Conservation (phyloP, 2,888 invertebrate species). For the Orthosia incerta region DNA sequence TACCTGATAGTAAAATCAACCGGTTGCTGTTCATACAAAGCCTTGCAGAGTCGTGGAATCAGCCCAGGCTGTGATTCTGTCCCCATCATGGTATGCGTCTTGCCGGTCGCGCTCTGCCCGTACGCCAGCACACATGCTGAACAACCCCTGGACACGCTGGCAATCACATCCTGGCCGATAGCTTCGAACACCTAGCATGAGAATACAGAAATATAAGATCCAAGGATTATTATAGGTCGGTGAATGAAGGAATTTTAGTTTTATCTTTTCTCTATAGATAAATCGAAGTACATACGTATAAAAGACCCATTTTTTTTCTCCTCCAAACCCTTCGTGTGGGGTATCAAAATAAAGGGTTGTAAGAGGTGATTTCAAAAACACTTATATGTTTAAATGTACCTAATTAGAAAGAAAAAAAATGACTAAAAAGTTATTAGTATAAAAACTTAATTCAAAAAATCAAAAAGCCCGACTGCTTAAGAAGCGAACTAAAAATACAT, state of each 20-base stretch:
- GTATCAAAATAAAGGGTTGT: too few relatives aligned
- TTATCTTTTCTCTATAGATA: too few relatives aligned
- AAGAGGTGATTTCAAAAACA: too few relatives aligned
- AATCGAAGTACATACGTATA: too few relatives aligned
- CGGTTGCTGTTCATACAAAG: constrained; percentile 75
- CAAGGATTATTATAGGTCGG: background rate
- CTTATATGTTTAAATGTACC: too few relatives aligned
- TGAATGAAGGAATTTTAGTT: background rate
- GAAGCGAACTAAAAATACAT: too few relatives aligned
- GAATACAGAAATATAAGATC: background rate
- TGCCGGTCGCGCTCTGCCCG: constrained; percentile 94
- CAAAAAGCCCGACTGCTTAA: too few relatives aligned
- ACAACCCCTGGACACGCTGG: constrained; percentile 91
- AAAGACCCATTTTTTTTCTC: too few relatives aligned
- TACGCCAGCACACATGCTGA: constrained; percentile 94
- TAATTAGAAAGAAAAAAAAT: too few relatives aligned
- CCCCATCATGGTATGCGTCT: constrained; percentile 95
- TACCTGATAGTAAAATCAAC: constrained; percentile 84
- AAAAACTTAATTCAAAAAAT: too few relatives aligned
- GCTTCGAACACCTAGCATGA: constrained; percentile 91
- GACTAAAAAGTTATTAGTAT: too few relatives aligned
- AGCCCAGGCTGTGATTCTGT: constrained; percentile 83
- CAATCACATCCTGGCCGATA: constrained; percentile 92
- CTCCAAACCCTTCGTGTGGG: too few relatives aligned
- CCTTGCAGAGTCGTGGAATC: constrained; percentile 84